Base-by-base conservation (phyloP, 2,888 invertebrate species). In the Hanleya hanleyi region DNA sequence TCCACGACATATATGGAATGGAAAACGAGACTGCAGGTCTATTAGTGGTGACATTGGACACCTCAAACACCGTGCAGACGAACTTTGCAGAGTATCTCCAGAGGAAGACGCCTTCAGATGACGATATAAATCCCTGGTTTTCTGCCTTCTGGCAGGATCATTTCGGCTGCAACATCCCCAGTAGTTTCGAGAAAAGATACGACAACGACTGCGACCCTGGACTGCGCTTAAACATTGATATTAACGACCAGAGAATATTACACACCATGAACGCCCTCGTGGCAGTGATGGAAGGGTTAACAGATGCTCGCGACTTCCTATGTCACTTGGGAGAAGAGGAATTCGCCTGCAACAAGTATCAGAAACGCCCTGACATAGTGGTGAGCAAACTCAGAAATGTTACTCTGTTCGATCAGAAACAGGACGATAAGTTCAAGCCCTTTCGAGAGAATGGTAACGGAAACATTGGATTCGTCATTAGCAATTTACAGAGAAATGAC, bases 361-460 rank as follows among this genome's bases (percentile, higher is more conserved):
- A 69, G 7, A 57, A 68, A 33, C 15, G 4, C 29, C 57, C 57
- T 22, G 22, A 22, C 18, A 18, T 18, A 29, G 57, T 57, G 22
- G 26, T 32, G 22, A 26, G 29, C 15, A 18, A 57, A 15, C 22
- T 57, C 26, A 22, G 32, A 57, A 29, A 57, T 15, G 29, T 26
- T 26, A 57, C 22, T 15, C 57, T 57, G 9, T 4, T 57, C 32
- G 26, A 26, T 29, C 26, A 3, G 3, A n/a, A n/a, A n/a, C 15
- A 22, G 32, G 70, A 71, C 5, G 57, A 57, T 9, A 66, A 62
- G 33, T 77, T 77, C 29, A 51, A 71, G 7, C 76, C 86, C 7
- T 87, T 87, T 67, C 79, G 83, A 64, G 74, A 78, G 32, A 75
- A 82, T 62, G 82, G 87, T 7, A 87, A 87, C 70, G 87, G 87